Evolutionary conservation across 2,888 invertebrate genomes (phyloP).

Genomic region (Hirudinaria manillensis): DNA sequence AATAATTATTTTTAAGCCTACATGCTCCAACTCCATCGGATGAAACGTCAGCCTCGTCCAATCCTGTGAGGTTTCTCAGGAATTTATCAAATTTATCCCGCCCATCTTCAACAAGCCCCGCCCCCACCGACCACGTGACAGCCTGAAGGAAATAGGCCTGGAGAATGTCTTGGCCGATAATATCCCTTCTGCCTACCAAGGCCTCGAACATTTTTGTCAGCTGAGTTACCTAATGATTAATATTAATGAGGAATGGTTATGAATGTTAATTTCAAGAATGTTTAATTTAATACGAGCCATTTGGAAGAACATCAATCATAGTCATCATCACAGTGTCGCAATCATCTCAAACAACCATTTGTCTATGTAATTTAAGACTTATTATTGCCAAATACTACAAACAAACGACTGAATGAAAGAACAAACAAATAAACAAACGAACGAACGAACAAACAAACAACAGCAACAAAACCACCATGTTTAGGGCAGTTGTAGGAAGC

Average conservation of each 20-base stretch:
- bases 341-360: too few relatives aligned
- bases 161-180: conserved; percentile 56
- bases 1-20: conserved; percentile 29
- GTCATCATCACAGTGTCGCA: too few relatives aligned
- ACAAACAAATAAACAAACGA: too few relatives aligned
- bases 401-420: too few relatives aligned
- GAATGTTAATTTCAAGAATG: too few relatives aligned
- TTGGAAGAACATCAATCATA: too few relatives aligned
- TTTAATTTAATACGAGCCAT: too few relatives aligned
- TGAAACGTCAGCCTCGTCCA: conserved; percentile 66
- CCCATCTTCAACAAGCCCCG: conserved; percentile 66
- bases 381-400: too few relatives aligned
- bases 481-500: conserved; percentile 75
- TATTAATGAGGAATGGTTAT: not conserved
- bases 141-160: conserved; percentile 70
- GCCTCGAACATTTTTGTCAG: conserved; percentile 74
- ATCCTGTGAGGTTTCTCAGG: conserved; percentile 66
- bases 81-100: conserved; percentile 71
- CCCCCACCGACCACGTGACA: conserved; percentile 79
- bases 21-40: conserved; percentile 56
- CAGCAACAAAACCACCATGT: conserved; percentile 64
- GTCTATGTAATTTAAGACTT: not conserved
- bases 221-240: conserved; percentile 66
- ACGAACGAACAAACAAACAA: not conserved
- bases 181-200: conserved; percentile 55